Evolutionary conservation across 2,888 invertebrate genomes (phyloP).

Genomic region (Girardia tigrina): DNA sequence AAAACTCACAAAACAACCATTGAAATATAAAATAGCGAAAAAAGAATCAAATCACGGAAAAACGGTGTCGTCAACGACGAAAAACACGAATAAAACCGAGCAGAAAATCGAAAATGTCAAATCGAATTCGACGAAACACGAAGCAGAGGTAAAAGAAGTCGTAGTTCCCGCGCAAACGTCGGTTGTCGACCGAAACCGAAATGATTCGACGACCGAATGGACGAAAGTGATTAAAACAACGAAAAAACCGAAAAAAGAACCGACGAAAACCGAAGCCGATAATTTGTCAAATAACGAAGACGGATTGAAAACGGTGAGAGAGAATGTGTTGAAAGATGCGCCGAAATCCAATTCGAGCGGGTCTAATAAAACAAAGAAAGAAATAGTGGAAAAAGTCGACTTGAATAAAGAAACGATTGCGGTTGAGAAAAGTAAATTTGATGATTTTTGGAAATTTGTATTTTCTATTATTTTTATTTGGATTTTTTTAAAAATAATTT

Average conservation of each 20-base stretch:
- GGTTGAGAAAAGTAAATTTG: too few species aligned
- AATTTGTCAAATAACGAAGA: not conserved
- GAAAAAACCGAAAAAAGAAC: constrained; percentile 5
- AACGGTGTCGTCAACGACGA: too few species aligned
- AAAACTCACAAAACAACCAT: not conserved
- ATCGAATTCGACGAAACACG: not conserved
- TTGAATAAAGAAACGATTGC: too few species aligned
- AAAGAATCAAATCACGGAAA: not conserved
- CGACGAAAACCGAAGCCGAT: not conserved
- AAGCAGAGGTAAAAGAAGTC: not conserved
- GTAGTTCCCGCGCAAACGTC: not conserved
- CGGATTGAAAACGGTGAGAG: not conserved
- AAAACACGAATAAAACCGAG: not conserved
- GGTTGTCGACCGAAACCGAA: not conserved
- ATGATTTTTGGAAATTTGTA: too few species aligned
- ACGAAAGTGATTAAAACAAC: constrained; percentile 7
- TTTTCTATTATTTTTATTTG: too few species aligned
- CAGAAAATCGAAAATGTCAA: too few species aligned
- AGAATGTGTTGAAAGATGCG: too few species aligned
- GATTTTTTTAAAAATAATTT: too few species aligned
- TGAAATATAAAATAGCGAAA: not conserved
- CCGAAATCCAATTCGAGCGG: too few species aligned
- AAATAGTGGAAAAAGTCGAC: too few species aligned
- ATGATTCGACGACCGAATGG: constrained; percentile 4
- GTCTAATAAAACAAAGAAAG: too few species aligned